Base-by-base conservation (phyloP, 2,797 vertebrate species). In the Gymnopithys bicolor region DNA sequence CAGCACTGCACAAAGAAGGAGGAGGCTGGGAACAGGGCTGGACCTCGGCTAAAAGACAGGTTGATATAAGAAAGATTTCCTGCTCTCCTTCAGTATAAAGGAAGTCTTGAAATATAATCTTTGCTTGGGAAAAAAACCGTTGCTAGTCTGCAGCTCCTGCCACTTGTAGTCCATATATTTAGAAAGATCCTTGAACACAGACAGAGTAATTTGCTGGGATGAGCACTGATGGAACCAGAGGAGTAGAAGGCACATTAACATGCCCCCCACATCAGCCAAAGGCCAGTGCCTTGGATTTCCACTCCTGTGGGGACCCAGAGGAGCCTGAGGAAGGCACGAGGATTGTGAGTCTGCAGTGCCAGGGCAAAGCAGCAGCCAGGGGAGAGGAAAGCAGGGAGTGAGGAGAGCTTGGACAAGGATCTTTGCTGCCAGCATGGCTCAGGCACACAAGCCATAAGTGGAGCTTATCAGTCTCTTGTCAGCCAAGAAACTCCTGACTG, bases 161-260 rank as follows among this genome's bases (percentile, higher is more conserved):
- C 52, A 37, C 67, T 79, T 85, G 32, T 48, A 63, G 79, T 56
- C 69, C 62, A 71, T 95, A 93, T 91, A 91, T 96, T 95, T 71
- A 67, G 64, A 45, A 46, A 78, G 69, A 77, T 83, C 96, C 94
- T 95, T 93, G 94, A 96, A 48, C 37, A 56, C 86, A 90, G 86
- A 94, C 91, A 91, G 80, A 68, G 48, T 77, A 86, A 87, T 96
- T 92, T 93, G 30, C 74, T 76, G 84, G 32, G 67, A 84, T 41
- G 90, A 82, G 46, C 74, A 23, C 30, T 32, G 58, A 73, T 0
- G 0, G 64, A 79, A 48, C 27, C 28, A 37, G 62, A 69, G 92
- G 89, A 35, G 1, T 66, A 55, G 64, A 48, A 59, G n/a, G 11
- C 19, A 51, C 41, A 43, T 85, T 39, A 74, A 41, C 21, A 25